These are phyloP conservation scores for Parapsyche elsis DNA, from an alignment of 1,140 invertebrate genomes.

Conservation along the genomic window DNA sequence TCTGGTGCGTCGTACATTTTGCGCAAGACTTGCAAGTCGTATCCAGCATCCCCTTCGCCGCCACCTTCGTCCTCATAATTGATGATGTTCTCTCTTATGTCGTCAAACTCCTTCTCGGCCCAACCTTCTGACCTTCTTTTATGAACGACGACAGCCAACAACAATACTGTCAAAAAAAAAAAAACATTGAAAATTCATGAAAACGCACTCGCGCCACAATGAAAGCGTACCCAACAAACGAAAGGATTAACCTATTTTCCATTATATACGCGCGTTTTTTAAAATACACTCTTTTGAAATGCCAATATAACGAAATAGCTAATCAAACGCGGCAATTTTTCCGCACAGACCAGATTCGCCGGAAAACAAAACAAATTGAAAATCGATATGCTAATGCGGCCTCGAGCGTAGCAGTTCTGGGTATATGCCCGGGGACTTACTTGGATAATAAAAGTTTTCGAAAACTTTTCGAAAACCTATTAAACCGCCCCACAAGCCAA, in stretches of 20 bases:
- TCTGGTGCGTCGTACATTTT: conserved; percentile 74
- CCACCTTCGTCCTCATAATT: conserved; percentile 97
- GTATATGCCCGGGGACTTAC: background rate
- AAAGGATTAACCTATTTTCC: conserved; percentile 30
- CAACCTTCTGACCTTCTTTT: conserved; percentile 84
- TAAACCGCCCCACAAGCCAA: conserved; percentile 28
- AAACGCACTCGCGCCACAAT: conserved; percentile 1
- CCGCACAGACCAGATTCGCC: background rate
- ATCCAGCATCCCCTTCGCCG: conserved; percentile 94
- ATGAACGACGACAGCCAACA: conserved; percentile 89
- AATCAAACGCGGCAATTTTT: background rate
- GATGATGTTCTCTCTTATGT: conserved; percentile 96
- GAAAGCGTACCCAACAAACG: conserved; percentile 24
- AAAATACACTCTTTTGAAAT: too few relatives aligned
- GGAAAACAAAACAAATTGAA: conserved; percentile 42
- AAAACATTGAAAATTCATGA: conserved; percentile 32
- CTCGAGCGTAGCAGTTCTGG: background rate
- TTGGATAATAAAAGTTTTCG: conserved; percentile 46
- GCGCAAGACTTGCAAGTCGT: conserved; percentile 91
- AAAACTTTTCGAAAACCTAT: conserved; percentile 47
- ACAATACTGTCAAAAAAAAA: conserved; percentile 73
- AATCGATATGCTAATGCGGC: conserved; percentile 50
- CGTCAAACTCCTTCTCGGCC: conserved; percentile 92
- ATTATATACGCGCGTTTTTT: too few relatives aligned
- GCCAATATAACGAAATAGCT: background rate